A percentile compares a stretch with the other conserved stretches of the same genome.
Evolutionary conservation across 2,113 vertebrate species (phyloP).

Genomic region (Orientallactaga bullata): DNA sequence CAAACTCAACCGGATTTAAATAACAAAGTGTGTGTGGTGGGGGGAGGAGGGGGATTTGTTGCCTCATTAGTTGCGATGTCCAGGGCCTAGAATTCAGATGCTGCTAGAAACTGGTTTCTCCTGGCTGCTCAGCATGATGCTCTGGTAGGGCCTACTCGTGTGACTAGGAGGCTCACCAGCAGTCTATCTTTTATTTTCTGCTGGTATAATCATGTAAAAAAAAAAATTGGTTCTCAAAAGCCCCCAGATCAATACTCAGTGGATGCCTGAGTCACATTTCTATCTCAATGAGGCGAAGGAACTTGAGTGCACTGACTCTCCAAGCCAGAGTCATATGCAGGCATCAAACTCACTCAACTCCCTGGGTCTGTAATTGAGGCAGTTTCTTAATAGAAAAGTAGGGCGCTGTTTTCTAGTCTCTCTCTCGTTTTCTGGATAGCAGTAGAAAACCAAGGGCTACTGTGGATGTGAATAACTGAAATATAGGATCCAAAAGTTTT

Average conservation of each 20-base stretch:
- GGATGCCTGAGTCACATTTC: neutral
- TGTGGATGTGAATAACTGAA: rapidly evolving
- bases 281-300: neutral
- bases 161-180: neutral
- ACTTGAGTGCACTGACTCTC: neutral
- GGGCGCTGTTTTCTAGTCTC: neutral
- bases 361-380: neutral
- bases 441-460: neutral
- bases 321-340: neutral
- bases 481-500: no score
- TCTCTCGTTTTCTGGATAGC: neutral
- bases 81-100: neutral
- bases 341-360: neutral
- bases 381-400: neutral
- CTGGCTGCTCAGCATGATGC: neutral
- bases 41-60: neutral
- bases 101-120: neutral
- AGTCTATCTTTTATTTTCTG: neutral
- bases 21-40: neutral
- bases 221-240: neutral
- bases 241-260: neutral
- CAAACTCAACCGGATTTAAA: neutral
- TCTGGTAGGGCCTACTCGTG: neutral
- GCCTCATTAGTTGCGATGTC: neutral
- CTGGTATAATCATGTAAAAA: neutral